These are phyloP conservation scores for Pelusios castaneus DNA, from an alignment of 2,113 vertebrate species.

Conservation along the genomic window DNA sequence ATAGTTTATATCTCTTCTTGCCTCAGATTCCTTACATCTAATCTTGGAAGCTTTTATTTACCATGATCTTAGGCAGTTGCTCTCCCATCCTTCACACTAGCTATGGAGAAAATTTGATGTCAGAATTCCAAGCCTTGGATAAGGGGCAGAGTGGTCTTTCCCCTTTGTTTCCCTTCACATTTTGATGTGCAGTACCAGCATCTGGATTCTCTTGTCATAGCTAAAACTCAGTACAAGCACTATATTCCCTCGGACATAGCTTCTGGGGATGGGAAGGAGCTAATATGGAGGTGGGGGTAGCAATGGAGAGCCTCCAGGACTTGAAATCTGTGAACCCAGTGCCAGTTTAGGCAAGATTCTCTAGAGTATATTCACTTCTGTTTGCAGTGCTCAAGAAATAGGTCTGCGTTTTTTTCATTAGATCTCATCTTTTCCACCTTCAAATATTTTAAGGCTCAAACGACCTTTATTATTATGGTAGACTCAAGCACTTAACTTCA, in stretches of 20 bases:
- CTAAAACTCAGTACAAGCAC: too few species aligned
- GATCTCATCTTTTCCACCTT: rapidly evolving
- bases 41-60: not conserved
- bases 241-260: not conserved
- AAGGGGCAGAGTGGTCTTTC: not conserved
- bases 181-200: not conserved
- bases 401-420: not conserved
- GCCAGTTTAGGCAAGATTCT: not conserved
- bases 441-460: not conserved
- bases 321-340: not conserved
- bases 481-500: rapidly evolving
- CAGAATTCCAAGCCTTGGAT: not conserved
- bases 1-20: not conserved
- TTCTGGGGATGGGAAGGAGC: not conserved
- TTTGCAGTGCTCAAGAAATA: not conserved
- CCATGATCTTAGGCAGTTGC: not conserved
- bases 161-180: not conserved
- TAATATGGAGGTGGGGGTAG: not conserved
- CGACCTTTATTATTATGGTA: not conserved
- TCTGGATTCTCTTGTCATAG: too few species aligned
- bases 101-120: rapidly evolving
- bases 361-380: not conserved
- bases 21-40: not conserved
- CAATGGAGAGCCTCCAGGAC: not conserved
- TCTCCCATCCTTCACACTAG: not conserved